A percentile compares a stretch with the other conserved stretches of the same genome.
Evolutionary conservation across 2,888 invertebrate genomes (phyloP).

Genomic region (Drosophila diplacantha): DNA sequence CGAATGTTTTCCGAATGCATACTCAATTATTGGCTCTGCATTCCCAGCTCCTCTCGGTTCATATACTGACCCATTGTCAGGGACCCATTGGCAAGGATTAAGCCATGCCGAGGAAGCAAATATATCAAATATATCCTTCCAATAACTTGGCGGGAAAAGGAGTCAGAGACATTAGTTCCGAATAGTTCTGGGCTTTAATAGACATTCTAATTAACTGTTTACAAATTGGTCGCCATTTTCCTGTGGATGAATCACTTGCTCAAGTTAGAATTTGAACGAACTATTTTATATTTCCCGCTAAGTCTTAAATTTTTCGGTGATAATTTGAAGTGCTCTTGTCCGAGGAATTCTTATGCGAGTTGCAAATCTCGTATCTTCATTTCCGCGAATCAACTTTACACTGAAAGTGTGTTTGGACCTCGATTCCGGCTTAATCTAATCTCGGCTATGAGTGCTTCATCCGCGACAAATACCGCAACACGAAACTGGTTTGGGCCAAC

Average conservation of each 20-base stretch:
- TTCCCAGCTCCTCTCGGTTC: slow-evolving; percentile 16
- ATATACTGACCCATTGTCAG: slow-evolving; percentile 2
- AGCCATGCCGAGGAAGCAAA: neutral
- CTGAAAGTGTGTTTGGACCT: neutral
- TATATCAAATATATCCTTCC: neutral
- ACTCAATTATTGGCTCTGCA: slow-evolving; percentile 38
- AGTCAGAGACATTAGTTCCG: neutral
- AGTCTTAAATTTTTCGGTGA: neutral
- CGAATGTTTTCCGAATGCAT: slow-evolving; percentile 31
- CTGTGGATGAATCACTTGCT: neutral
- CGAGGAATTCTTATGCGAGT: neutral
- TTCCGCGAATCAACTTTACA: slow-evolving; percentile 3
- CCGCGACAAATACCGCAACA: slow-evolving; percentile 9
- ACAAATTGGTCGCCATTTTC: neutral
- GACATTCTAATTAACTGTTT: neutral
- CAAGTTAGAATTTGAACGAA: neutral
- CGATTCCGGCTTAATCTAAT: slow-evolving; percentile 13
- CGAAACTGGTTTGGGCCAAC: slow-evolving; percentile 8
- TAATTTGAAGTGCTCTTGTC: neutral
- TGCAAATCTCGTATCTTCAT: slow-evolving; percentile 4
- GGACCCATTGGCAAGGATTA: too few species aligned
- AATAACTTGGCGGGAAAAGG: neutral
- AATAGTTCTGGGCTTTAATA: neutral
- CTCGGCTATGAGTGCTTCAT: neutral
- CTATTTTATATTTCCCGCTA: neutral